These are phyloP conservation scores for Aspidiotus rigidus DNA, from an alignment of 2,888 invertebrate genomes.

Conservation along the genomic window DNA sequence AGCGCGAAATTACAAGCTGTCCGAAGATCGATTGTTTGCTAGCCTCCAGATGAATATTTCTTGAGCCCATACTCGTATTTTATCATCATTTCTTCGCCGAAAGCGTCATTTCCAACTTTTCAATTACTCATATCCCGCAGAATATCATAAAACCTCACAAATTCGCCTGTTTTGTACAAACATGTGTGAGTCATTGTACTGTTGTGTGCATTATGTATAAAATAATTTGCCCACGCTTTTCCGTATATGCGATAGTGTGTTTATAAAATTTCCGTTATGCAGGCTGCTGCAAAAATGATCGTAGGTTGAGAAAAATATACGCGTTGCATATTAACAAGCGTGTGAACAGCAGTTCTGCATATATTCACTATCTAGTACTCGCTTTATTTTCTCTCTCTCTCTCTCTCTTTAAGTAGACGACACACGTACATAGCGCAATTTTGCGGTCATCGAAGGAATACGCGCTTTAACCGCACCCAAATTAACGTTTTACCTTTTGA, in stretches of 20 bases:
- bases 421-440: background rate
- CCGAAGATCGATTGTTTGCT: no score
- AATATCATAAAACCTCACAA: no score
- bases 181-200: no score
- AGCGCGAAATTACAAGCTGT: no score
- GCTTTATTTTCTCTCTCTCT: background rate
- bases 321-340: conserved; percentile 28
- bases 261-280: conserved; percentile 24
- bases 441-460: conserved; percentile 2
- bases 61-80: no score
- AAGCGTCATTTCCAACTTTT: no score
- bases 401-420: background rate
- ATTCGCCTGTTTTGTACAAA: no score
- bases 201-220: background rate
- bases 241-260: background rate
- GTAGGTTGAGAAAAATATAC: conserved; percentile 26
- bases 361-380: background rate
- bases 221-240: background rate
- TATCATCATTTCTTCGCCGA: no score
- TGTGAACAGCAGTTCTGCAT: conserved; percentile 2
- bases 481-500: conserved; percentile 4
- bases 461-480: conserved; percentile 1
- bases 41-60: no score
- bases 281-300: conserved; percentile 21
- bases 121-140: no score